Conservation (phyloP, 2,797 vertebrate genomes). For the Rhincodon typus region DNA sequence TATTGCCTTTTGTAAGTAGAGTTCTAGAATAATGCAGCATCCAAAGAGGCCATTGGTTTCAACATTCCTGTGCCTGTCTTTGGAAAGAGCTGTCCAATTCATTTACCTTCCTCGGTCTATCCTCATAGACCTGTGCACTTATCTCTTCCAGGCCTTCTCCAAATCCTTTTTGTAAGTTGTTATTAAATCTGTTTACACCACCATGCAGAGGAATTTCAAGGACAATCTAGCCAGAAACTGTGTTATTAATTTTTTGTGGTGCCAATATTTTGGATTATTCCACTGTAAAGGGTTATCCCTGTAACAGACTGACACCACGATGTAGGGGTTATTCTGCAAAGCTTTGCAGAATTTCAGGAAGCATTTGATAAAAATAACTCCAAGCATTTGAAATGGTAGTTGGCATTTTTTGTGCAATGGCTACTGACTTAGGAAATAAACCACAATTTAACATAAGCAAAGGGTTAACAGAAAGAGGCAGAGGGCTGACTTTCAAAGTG, state of each 20-base stretch:
- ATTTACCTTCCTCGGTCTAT: not conserved
- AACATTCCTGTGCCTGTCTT: not conserved
- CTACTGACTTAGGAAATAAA: not conserved
- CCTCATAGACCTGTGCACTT: not conserved
- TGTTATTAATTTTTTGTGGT: not conserved
- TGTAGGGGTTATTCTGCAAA: not conserved
- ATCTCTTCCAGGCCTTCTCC: not conserved
- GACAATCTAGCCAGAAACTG: not conserved
- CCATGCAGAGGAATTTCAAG: not conserved
- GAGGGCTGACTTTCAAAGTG: not conserved
- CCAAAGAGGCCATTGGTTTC: not conserved
- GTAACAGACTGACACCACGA: not conserved
- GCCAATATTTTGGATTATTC: not conserved
- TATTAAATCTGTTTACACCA: not conserved
- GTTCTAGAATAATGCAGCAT: not conserved
- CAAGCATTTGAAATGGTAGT: not conserved
- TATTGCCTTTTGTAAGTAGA: not conserved
- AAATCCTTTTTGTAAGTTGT: not conserved
- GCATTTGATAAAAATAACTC: not conserved
- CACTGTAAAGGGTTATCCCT: not conserved
- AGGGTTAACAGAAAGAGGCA: not conserved
- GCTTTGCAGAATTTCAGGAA: not conserved
- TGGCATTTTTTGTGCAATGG: not conserved
- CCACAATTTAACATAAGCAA: not conserved
- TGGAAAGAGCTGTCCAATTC: not conserved